These are phyloP conservation scores for Orthosia gothica DNA, from an alignment of 2,888 invertebrate genomes.

Conservation along the genomic window DNA sequence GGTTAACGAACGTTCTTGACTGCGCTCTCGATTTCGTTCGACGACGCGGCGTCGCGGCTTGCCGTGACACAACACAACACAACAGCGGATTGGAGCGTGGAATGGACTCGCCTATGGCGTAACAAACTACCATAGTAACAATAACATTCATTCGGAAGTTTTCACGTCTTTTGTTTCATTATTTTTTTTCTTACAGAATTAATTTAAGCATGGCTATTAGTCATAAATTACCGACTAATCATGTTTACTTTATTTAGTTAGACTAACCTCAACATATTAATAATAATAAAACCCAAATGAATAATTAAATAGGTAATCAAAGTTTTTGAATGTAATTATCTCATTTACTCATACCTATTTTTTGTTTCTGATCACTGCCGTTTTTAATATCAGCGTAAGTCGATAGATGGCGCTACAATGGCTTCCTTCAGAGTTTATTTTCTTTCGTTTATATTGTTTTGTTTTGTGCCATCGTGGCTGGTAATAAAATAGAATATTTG, in stretches of 20 bases:
- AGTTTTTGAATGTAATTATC: fast-evolving
- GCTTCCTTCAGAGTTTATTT: neutral
- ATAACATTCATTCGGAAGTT: slow-evolving; percentile 45
- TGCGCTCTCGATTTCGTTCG: slow-evolving; percentile 88
- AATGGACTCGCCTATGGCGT: slow-evolving; percentile 71
- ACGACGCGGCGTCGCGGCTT: slow-evolving; percentile 71
- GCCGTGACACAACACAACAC: slow-evolving; percentile 78
- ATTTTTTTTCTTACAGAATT: neutral
- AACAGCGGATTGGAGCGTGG: slow-evolving; percentile 65
- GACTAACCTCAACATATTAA: neutral
- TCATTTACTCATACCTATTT: neutral
- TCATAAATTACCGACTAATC: neutral
- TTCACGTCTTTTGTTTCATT: slow-evolving; percentile 8
- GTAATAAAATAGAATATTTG: neutral
- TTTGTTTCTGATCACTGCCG: neutral
- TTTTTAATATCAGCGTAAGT: slow-evolving; percentile 16
- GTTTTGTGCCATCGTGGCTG: neutral
- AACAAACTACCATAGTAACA: slow-evolving; percentile 58
- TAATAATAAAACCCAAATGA: neutral
- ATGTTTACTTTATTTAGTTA: neutral
- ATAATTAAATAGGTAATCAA: neutral
- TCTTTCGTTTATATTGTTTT: neutral
- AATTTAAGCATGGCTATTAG: neutral
- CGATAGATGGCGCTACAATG: slow-evolving; percentile 57
- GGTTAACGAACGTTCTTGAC: slow-evolving; percentile 92